phyloP scores from a whole-genome alignment of 2,888 invertebrate genomes.

The Parapristionchus giblindavisi region DNA sequence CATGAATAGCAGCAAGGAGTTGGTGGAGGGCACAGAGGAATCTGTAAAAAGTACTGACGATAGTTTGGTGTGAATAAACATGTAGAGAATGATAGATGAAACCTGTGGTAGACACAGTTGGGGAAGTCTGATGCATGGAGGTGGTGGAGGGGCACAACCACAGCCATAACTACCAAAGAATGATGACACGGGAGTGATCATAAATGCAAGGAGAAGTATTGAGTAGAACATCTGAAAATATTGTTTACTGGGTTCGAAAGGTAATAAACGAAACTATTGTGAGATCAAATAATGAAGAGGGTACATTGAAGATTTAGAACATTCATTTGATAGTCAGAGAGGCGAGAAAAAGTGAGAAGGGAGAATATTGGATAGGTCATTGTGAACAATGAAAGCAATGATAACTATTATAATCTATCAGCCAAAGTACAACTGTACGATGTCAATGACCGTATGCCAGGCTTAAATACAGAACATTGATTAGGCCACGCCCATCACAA shows the following conservation, averaged over 20 bases:
- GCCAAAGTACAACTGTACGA: too few species aligned
- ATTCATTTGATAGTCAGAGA: not conserved
- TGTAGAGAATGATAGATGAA: not conserved
- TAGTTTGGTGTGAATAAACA: not conserved
- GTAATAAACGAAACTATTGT: not conserved
- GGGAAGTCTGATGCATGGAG: conserved; percentile 26
- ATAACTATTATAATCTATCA: too few species aligned
- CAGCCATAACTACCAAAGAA: conserved; percentile 26
- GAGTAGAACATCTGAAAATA: not conserved
- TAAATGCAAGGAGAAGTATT: not conserved
- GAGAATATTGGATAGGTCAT: not conserved
- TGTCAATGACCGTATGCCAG: too few species aligned
- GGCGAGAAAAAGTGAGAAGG: conserved; percentile 5
- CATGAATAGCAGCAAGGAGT: too few species aligned
- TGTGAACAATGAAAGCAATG: too few species aligned
- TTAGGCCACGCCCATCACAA: too few species aligned
- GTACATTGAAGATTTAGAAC: not conserved
- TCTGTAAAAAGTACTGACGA: not conserved
- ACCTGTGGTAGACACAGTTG: conserved; percentile 33
- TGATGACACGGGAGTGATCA: not conserved
- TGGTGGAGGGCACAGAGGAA: conserved; percentile 29
- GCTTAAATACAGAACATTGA: too few species aligned
- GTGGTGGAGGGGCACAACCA: conserved; percentile 9
- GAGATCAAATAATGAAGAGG: not conserved
- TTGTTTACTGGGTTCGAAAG: not conserved